These are phyloP conservation scores for Varecia variegata DNA, from an alignment of 2,797 vertebrate species.

Conservation along the genomic window DNA sequence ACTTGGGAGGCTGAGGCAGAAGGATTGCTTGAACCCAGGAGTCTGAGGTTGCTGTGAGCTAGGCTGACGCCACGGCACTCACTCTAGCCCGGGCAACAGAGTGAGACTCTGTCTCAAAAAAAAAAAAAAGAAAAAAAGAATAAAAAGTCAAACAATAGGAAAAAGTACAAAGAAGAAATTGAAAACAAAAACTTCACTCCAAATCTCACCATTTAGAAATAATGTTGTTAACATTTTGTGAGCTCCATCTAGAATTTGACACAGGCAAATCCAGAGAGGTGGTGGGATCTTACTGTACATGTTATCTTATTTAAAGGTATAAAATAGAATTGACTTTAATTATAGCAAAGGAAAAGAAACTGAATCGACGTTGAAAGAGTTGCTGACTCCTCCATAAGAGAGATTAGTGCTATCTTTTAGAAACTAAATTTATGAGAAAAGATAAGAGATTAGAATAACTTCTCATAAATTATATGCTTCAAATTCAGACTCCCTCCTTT, in stretches of 20 bases:
- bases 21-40: no score
- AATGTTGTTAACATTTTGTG: not conserved
- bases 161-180: not conserved
- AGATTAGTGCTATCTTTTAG: not conserved
- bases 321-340: not conserved
- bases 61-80: no score
- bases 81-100: no score
- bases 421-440: not conserved
- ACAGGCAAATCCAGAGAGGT: not conserved
- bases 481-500: not conserved
- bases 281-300: not conserved
- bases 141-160: not conserved
- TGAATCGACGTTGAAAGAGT: not conserved
- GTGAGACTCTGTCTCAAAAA: no score
- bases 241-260: not conserved
- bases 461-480: not conserved
- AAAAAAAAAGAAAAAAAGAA: no score
- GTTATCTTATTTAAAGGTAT: not conserved
- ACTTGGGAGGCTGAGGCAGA: no score
- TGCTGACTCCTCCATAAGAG: not conserved
- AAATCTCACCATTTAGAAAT: not conserved
- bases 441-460: not conserved
- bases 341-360: conserved; percentile 17
- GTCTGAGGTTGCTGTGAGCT: no score
- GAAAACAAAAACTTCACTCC: not conserved